A percentile compares a stretch with the other conserved stretches of the same genome.
phyloP scores from a whole-genome alignment of 2,113 vertebrate species.

The Fulmarus glacialis region DNA sequence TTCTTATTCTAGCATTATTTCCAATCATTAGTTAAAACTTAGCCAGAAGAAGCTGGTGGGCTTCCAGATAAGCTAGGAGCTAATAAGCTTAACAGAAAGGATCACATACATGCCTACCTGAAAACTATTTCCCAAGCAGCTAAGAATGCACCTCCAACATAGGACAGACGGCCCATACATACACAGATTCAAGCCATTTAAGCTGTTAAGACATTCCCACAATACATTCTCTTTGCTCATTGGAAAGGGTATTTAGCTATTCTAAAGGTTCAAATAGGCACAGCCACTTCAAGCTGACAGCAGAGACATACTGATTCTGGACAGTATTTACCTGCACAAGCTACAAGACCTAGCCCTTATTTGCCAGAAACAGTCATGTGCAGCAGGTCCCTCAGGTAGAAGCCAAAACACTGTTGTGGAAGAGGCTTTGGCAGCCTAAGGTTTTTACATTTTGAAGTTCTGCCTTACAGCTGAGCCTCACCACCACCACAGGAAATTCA shows the following conservation, averaged over 20 bases:
- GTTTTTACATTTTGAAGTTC: background rate
- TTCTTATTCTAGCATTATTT: background rate
- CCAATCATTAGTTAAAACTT: background rate
- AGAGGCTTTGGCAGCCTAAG: background rate
- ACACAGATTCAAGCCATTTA: background rate
- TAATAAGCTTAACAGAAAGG: background rate
- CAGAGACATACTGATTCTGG: background rate
- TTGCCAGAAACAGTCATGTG: background rate
- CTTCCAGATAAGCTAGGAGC: background rate
- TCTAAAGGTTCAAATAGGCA: background rate
- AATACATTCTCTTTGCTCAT: background rate
- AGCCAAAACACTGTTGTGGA: background rate
- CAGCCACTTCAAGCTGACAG: background rate
- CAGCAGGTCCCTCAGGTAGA: background rate
- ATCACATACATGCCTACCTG: no score
- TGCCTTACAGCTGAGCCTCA: background rate
- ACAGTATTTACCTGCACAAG: background rate
- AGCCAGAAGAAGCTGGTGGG: background rate
- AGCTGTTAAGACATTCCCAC: background rate
- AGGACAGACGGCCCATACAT: background rate
- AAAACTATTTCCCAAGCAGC: background rate
- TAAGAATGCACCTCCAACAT: background rate
- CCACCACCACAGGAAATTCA: background rate
- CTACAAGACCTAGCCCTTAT: background rate
- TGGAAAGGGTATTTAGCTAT: background rate